Evolutionary conservation across 1,140 invertebrate genomes (phyloP), one percentile per base, ranked within the genome.

Genomic region (Drosophila arizonae): DNA sequence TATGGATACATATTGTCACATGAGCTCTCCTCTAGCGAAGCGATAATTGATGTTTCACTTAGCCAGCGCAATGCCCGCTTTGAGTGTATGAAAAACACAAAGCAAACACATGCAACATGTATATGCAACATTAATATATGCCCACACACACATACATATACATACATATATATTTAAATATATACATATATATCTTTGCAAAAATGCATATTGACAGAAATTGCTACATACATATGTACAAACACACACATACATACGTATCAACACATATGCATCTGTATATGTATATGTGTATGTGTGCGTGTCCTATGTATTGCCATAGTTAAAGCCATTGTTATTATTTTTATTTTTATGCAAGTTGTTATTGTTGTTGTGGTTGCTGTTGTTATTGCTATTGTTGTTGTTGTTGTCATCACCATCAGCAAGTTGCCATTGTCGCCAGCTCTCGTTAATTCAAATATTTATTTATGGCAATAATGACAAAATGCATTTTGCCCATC

Each of bases 371-470:
- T 36, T 50, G 30, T 21, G 26, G 26, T 28, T 69, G 17, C 17
- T 24, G 21, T 2, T 45, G 46, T 55, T 81, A 68, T 58, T 43
- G 52, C 41, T 57, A 65, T 36, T 70, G 55, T 69, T 76, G 80
- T 72, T 72, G 80, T 76, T 70, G 46, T 64, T 82, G 76, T 58
- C 74, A 77, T 50, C 81, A 60, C 48, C 68, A 77, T 72, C 78
- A 84, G 70, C 66, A 60, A 80, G 81, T 66, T 71, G 74, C 51
- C 77, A 85, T 85, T 85, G 81, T 85, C 81, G 81, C 79, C 79
- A 75, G 64, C 57, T 66, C 79, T 81, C 79, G 79, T 81, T 81
- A 81, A 81, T 81, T 81, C 79, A 81, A 81, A 81, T 82, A 81
- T 81, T 81, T 77, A 81, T 77, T 61, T 57, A 72, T 60, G 79